phyloP scores from a whole-genome alignment of 2,113 vertebrate genomes.

The Centropristis striata region DNA sequence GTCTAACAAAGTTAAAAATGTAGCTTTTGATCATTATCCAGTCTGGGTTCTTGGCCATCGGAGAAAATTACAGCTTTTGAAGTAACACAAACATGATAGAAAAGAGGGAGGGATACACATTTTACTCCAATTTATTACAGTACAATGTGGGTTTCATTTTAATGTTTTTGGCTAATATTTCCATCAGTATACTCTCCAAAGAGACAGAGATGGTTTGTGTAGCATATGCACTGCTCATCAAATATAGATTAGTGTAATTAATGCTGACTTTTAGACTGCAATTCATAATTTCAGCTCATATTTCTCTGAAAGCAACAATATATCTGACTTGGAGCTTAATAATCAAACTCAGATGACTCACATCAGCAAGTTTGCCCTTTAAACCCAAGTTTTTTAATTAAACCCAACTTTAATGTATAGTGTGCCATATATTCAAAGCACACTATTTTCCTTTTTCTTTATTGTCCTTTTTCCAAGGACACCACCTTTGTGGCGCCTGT shows the following conservation, averaged over 20 bases:
- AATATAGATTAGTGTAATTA: background rate
- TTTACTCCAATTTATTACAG: background rate
- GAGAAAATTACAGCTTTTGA: background rate
- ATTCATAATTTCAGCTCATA: background rate
- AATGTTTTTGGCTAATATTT: background rate
- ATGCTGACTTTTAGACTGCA: background rate
- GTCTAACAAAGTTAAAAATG: conserved; percentile 4
- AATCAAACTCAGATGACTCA: background rate
- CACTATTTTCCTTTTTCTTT: too few relatives aligned
- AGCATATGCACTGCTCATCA: background rate
- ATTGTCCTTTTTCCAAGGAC: too few relatives aligned
- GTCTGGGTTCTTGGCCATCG: background rate
- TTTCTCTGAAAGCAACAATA: background rate
- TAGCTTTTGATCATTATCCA: conserved; percentile 5
- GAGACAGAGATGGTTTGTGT: background rate
- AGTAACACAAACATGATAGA: background rate
- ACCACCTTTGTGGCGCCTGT: too few relatives aligned
- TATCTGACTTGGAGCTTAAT: background rate
- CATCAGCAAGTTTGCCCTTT: background rate
- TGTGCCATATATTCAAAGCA: background rate
- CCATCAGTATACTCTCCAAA: background rate
- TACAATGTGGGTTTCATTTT: background rate
- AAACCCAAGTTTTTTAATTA: background rate
- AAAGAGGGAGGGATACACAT: background rate
- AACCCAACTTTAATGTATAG: conserved; percentile 1